These are phyloP conservation scores for Acyrthosiphon pisum DNA, from an alignment of 1,140 invertebrate species.

Conservation along the genomic window DNA sequence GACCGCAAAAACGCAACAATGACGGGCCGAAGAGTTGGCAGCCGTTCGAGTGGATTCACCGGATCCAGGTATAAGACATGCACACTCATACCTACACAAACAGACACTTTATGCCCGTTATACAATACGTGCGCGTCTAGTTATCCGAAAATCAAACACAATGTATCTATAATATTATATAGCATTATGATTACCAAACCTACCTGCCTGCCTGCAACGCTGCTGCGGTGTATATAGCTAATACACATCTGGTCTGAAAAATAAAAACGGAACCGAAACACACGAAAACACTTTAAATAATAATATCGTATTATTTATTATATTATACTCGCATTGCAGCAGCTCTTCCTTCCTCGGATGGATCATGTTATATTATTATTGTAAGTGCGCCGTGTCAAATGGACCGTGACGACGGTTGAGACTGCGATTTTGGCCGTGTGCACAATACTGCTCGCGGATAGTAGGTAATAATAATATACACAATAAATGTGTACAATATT, in stretches of 20 bases:
- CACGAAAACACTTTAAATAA: conserved; percentile 51
- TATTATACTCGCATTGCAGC: not conserved
- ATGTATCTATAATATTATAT: not conserved
- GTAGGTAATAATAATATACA: not conserved
- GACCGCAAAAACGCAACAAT: conserved; percentile 26
- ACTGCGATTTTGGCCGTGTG: not conserved
- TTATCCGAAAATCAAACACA: conserved; percentile 35
- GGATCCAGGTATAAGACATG: not conserved
- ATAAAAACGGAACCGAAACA: conserved; percentile 22
- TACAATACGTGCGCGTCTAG: conserved; percentile 4
- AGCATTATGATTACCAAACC: not conserved
- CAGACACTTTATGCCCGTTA: not conserved
- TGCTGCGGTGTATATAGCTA: not conserved
- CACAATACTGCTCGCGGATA: not conserved
- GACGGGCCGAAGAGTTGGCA: conserved; percentile 21
- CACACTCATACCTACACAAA: not conserved
- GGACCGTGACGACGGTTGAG: not conserved
- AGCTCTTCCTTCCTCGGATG: conserved; percentile 23
- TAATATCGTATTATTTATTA: conserved; percentile 15
- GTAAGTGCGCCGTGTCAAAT: not conserved
- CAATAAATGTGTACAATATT: not conserved
- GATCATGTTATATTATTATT: not conserved
- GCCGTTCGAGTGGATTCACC: conserved; percentile 12
- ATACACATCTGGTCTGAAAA: conserved; percentile 23
- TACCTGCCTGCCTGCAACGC: not conserved